phyloP scores from a whole-genome alignment of 2,113 vertebrate genomes.

The Chionodraco myersi region DNA sequence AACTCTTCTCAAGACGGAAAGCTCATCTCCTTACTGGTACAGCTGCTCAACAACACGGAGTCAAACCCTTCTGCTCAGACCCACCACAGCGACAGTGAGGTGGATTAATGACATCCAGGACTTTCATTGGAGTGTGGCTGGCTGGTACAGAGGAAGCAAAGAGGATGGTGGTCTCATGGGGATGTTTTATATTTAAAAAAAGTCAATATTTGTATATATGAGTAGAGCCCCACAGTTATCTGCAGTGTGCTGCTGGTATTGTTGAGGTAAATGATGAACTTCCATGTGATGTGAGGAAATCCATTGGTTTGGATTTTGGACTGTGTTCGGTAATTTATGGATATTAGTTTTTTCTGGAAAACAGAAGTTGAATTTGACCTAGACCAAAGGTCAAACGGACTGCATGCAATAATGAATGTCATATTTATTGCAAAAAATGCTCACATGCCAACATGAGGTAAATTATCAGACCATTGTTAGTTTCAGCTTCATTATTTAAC shows the following conservation, averaged over 20 bases:
- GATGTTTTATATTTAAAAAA: too few species aligned
- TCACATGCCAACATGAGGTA: not conserved
- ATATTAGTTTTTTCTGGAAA: constrained; percentile 54
- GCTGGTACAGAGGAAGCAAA: constrained; percentile 23
- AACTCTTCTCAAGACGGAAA: constrained; percentile 83
- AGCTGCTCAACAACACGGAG: constrained; percentile 87
- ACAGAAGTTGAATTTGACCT: constrained; percentile 39
- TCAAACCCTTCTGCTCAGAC: not conserved
- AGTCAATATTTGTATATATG: not conserved
- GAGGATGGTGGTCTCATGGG: not conserved
- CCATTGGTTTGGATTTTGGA: constrained; percentile 45
- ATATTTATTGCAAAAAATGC: constrained; percentile 55
- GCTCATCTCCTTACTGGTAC: constrained; percentile 89
- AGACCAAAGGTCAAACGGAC: constrained; percentile 5
- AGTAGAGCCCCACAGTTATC: constrained; percentile 1
- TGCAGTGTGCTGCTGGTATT: not conserved
- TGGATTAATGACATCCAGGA: constrained; percentile 52
- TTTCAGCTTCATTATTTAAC: not conserved
- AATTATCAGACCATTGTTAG: not conserved
- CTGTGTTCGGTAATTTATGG: not conserved
- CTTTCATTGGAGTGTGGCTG: not conserved
- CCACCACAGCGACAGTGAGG: constrained; percentile 56
- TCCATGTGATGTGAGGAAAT: not conserved
- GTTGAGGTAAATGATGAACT: constrained; percentile 15
- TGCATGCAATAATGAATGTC: not conserved